Conservation (phyloP, 2,113 vertebrate genomes). For the Diadophis punctatus region DNA sequence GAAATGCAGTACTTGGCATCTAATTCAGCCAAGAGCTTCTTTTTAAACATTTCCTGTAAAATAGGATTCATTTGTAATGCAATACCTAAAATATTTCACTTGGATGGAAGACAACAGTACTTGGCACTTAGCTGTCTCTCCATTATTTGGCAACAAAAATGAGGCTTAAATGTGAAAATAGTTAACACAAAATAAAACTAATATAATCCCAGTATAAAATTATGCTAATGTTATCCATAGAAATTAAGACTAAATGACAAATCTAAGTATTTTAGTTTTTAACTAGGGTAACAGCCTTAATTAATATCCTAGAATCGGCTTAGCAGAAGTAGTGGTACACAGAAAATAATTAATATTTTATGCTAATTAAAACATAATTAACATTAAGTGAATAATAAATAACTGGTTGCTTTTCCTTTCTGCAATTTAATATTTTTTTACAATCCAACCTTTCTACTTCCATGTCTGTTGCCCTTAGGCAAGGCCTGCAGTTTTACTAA, state of each 20-base stretch:
- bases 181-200: background rate
- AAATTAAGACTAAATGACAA: background rate
- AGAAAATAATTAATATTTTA: background rate
- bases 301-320: background rate
- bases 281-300: too few relatives aligned
- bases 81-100: background rate
- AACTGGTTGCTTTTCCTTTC: background rate
- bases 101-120: background rate
- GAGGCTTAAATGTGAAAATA: background rate
- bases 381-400: background rate
- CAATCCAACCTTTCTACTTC: background rate
- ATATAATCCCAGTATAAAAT: background rate
- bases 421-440: background rate
- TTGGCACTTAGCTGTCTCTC: background rate
- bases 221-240: background rate
- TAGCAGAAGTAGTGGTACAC: background rate
- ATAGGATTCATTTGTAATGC: background rate
- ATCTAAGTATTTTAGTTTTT: background rate
- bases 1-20: background rate
- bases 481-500: background rate
- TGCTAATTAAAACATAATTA: background rate
- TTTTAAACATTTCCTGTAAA: background rate
- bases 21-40: background rate
- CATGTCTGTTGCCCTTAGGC: background rate
- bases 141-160: background rate